phyloP scores from a whole-genome alignment of 2,888 invertebrate genomes.

The Andrena marginata region DNA sequence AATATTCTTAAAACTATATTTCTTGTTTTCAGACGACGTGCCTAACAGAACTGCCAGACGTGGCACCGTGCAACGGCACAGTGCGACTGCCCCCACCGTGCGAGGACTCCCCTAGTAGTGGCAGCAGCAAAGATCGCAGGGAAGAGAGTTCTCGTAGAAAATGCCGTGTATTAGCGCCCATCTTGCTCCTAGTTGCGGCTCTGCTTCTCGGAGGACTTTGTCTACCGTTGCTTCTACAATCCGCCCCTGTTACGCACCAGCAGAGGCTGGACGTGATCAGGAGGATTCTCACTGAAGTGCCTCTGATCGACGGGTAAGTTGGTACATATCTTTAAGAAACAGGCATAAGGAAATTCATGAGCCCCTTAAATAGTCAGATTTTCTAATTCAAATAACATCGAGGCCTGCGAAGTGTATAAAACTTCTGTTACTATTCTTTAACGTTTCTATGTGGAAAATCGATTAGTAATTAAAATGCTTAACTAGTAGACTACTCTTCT shows the following conservation, averaged over 20 bases:
- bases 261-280: conserved; percentile 89
- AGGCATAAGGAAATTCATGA: too few relatives aligned
- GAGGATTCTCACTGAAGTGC: conserved; percentile 89
- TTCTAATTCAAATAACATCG: too few relatives aligned
- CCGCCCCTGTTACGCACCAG: conserved; percentile 86
- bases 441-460: too few relatives aligned
- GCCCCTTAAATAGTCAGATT: too few relatives aligned
- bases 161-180: conserved; percentile 82
- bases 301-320: conserved; percentile 91
- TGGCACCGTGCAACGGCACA: conserved; percentile 84
- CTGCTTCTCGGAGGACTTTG: conserved; percentile 84
- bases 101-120: conserved; percentile 84
- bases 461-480: too few relatives aligned
- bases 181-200: conserved; percentile 80
- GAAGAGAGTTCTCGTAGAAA: conserved; percentile 80
- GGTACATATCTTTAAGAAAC: background rate
- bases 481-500: too few relatives aligned
- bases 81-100: conserved; percentile 82
- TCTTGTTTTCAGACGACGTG: conserved; percentile 83
- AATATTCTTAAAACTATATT: background rate
- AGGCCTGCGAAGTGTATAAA: too few relatives aligned
- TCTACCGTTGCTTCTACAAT: conserved; percentile 83
- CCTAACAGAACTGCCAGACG: conserved; percentile 85
- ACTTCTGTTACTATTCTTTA: too few relatives aligned
- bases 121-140: conserved; percentile 83